These are phyloP conservation scores for Acleris sparsana DNA, from an alignment of 2,888 invertebrate genomes.

Conservation along the genomic window DNA sequence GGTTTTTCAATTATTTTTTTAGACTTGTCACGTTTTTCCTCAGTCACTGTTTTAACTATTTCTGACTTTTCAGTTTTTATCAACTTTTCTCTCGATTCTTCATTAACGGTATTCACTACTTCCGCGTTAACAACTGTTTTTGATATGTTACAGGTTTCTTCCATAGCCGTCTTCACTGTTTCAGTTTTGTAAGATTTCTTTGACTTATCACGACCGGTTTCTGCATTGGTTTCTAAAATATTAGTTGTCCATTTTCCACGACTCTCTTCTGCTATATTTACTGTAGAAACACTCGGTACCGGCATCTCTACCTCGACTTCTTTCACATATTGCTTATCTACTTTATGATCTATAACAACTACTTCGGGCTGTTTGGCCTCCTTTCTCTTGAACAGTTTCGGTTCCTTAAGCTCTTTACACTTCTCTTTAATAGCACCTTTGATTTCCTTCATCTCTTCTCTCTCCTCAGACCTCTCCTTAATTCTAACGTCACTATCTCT, in stretches of 20 bases:
- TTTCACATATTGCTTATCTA: constrained; percentile 21
- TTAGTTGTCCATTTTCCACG: constrained; percentile 12
- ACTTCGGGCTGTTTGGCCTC: constrained; percentile 16
- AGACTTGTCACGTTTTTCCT: constrained; percentile 24
- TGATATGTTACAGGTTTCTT: constrained; percentile 25
- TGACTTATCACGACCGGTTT: constrained; percentile 23
- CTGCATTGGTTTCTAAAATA: constrained; percentile 3
- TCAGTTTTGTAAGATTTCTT: constrained; percentile 36
- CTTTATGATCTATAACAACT: constrained; percentile 16
- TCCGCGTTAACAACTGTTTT: constrained; percentile 36
- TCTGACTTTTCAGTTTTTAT: constrained; percentile 44
- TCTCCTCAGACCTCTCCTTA: constrained; percentile 49
- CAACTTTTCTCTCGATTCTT: constrained; percentile 42
- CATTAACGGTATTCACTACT: constrained; percentile 36
- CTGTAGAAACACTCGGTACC: constrained; percentile 22
- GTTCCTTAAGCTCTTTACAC: constrained; percentile 28
- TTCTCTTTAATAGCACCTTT: constrained; percentile 39
- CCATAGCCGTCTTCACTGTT: constrained; percentile 12
- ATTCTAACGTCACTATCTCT: constrained; percentile 55
- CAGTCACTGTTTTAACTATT: constrained; percentile 51
- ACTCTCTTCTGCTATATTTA: constrained; percentile 9
- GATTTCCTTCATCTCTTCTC: constrained; percentile 33
- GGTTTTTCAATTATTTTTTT: constrained; percentile 36
- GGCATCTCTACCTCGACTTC: constrained; percentile 34
- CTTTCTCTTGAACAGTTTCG: constrained; percentile 16